Conservation (phyloP, 2,888 invertebrate species). For the Rhamnusium bicolor region DNA sequence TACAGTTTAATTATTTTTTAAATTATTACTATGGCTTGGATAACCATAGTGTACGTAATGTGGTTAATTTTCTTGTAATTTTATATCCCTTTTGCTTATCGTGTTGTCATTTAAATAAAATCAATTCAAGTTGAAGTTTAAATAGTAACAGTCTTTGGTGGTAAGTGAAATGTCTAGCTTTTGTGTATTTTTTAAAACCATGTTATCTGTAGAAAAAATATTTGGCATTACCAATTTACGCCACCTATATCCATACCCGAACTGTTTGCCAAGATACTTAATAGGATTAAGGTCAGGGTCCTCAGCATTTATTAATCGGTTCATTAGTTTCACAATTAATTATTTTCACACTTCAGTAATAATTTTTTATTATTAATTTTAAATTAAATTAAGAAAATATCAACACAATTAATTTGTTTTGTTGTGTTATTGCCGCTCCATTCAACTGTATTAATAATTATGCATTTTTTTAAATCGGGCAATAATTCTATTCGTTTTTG, state of each 20-base stretch:
- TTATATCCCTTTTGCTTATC: too few relatives aligned
- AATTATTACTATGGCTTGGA: too few relatives aligned
- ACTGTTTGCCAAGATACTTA: neutral
- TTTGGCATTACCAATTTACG: too few relatives aligned
- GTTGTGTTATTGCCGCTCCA: neutral
- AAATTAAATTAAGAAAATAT: neutral
- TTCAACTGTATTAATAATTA: neutral
- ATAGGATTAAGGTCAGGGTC: neutral
- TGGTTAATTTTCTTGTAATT: too few relatives aligned
- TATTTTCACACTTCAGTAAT: neutral
- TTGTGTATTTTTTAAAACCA: too few relatives aligned
- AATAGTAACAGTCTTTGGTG: too few relatives aligned
- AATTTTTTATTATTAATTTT: neutral
- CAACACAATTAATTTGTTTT: neutral
- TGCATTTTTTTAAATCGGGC: neutral
- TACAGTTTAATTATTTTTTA: too few relatives aligned
- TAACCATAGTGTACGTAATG: too few relatives aligned
- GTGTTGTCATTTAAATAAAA: too few relatives aligned
- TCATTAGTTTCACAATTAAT: neutral
- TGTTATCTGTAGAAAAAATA: too few relatives aligned
- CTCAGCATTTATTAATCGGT: neutral
- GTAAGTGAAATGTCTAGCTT: too few relatives aligned
- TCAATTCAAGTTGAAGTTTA: too few relatives aligned
- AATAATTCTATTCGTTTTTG: neutral
- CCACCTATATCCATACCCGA: neutral